Base-by-base conservation (phyloP, 1,140 invertebrate genomes). In the Linepithema humile region DNA sequence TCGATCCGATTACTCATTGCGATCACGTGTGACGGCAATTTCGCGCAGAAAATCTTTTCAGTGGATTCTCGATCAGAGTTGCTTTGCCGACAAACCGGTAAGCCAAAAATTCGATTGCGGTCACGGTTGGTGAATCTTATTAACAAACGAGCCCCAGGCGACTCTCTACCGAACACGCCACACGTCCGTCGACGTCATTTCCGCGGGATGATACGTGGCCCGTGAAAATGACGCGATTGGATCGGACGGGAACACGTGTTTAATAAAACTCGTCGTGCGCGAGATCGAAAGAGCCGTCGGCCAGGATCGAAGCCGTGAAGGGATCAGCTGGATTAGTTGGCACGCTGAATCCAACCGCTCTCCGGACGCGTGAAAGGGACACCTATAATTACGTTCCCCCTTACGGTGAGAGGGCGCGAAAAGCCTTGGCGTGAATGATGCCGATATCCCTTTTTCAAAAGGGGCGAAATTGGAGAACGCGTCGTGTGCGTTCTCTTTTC, bases 331-430 rank as follows among this genome's bases (percentile, higher is more conserved):
- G 89, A 89, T 90, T 91, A 88, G 88, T 88, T 82, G 86, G 75
- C 78, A 75, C 59, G 83, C 62, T 83, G 85, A 62, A 89, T 86
- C 72, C 75, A 72, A 85, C 82, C 85, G 86, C 85, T 74, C 82
- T 59, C 45, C 40, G 50, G 84, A 32, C 53, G 86, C 73, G 88
- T 91, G 85, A 91, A 91, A 91, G 88, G 78, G 78, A 85, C 83
- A 88, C 69, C 85, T 85, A 91, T 91, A 91, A 91, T 91, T 91
- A 90, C 88, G 89, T 91, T 90, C 73, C 82, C 83, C 64, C 83
- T 86, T 84, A 86, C 77, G 82, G 80, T 60, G 82, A 74, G 64
- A 85, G 87, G 83, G 86, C 67, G 85, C 84, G 85, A 84, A 89
- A 88, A 90, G 89, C 85, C 85, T 73, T 70, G 73, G 45, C 69